Evolutionary conservation across 1,140 invertebrate species (phyloP), one percentile per base, ranked within the genome.

Genomic region (Coptotermes formosanus): DNA sequence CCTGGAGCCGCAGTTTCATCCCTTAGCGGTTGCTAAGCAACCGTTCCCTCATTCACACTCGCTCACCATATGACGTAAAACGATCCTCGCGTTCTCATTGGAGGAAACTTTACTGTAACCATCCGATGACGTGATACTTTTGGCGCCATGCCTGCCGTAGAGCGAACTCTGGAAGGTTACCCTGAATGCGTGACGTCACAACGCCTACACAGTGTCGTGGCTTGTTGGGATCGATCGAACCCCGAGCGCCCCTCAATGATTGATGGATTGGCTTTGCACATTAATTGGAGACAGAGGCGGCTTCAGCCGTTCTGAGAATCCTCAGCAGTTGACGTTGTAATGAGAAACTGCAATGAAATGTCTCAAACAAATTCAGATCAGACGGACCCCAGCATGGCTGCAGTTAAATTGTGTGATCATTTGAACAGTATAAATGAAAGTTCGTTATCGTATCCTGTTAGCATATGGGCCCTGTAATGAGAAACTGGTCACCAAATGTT

Each of bases 61-160:
- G n/a, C 83, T 59, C 45, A 23, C 83, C 52, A 82, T 44, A 82
- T 85, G 85, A 85, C 85, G 85, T 85, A 52, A 85, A 85, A 75
- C 85, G 85, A 85, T 81, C 30, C 55, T 64, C 38, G 21, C 25
- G 4, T 4, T n/a, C 45, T 38, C 52, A 81, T 85, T 85, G 85
- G 85, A 30, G 25, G 25, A 38, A 48, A 85, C 7, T 81, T 25
- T 75, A 38, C 85, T 75, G 85, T 82, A 59, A 8, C 83, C 83
- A 84, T 59, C 23, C 14, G 48, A 82, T 85, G 85, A 85, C 85
- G 85, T 75, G 64, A 19, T 44, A 43, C 59, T 44, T 85, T 85
- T 85, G 85, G 85, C 85, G 85, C 85, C 85, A 85, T 85, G 85
- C 85, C 85, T 64, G 19, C 25, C 23, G 43, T 69, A 11, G 48